These are phyloP conservation scores for Tetraodon nigroviridis DNA, from an alignment of 2,113 vertebrate genomes.

Conservation along the genomic window DNA sequence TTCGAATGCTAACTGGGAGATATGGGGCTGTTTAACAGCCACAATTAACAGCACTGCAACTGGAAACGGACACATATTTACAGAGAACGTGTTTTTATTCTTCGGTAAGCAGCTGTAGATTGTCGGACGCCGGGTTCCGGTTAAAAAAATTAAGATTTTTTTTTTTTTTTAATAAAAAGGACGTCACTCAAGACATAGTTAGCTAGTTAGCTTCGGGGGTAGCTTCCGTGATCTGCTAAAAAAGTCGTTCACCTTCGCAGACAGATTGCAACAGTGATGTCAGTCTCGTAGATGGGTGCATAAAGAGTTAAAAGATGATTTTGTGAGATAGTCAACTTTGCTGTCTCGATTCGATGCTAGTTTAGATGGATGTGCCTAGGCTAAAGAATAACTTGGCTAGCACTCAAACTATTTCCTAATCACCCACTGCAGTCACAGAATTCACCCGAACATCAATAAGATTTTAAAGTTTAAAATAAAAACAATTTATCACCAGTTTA, in stretches of 20 bases:
- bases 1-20: conserved; percentile 46
- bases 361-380: not conserved
- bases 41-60: conserved; percentile 51
- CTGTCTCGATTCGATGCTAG: not conserved
- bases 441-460: not conserved
- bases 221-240: conserved; percentile 4
- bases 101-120: conserved; percentile 46
- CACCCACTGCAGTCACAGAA: not conserved
- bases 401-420: conserved; percentile 7
- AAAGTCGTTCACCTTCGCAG: not conserved
- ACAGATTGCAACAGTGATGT: conserved; percentile 3
- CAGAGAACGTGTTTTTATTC: conserved; percentile 12
- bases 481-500: too few species aligned
- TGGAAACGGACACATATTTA: not conserved
- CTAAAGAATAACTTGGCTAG: conserved; percentile 29
- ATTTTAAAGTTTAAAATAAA: not conserved
- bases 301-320: not conserved
- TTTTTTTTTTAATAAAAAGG: not conserved
- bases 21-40: conserved; percentile 59
- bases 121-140: not conserved
- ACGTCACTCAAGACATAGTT: conserved; percentile 36
- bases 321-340: not conserved
- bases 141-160: not conserved
- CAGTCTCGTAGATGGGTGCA: not conserved
- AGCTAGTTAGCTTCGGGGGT: conserved; percentile 39